Evolutionary conservation across 1,140 invertebrate genomes (phyloP).

Genomic region (Daktulosphaira vitifoliae): DNA sequence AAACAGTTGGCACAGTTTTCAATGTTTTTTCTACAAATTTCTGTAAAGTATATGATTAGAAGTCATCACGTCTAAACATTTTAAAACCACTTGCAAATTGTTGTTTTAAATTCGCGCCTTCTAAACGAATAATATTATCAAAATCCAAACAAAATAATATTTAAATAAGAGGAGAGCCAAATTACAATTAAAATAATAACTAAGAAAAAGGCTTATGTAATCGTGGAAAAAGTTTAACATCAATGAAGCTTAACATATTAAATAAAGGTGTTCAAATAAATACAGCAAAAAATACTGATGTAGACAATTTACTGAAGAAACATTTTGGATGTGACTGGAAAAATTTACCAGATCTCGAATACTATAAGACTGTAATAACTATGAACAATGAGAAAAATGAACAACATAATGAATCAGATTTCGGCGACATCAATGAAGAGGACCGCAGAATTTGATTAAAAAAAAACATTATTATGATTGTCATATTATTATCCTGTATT

Average conservation of each 20-base stretch:
- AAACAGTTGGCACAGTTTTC: no score
- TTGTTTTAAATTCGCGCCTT: slow-evolving; percentile 15
- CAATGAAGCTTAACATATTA: not conserved
- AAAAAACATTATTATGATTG: no score
- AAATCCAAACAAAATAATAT: not conserved
- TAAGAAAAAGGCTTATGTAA: not conserved
- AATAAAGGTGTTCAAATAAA: slow-evolving; percentile 1
- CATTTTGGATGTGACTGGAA: slow-evolving; percentile 30
- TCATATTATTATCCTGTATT: no score
- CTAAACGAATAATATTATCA: not conserved
- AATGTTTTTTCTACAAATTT: not conserved
- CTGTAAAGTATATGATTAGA: slow-evolving; percentile 15
- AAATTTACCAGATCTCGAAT: not conserved
- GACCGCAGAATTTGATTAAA: no score
- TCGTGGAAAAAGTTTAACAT: not conserved
- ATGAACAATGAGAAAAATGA: not conserved
- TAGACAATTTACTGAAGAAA: slow-evolving; percentile 16
- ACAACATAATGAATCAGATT: no score
- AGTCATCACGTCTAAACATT: not conserved
- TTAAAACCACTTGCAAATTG: slow-evolving; percentile 9
- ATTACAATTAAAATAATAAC: slow-evolving; percentile 18
- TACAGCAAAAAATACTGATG: slow-evolving; percentile 17
- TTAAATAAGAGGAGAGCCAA: slow-evolving; percentile 9
- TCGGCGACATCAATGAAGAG: no score
- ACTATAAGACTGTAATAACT: not conserved